Evolutionary conservation across 2,888 invertebrate species (phyloP).

Genomic region (Omphaloscelis lunosa): DNA sequence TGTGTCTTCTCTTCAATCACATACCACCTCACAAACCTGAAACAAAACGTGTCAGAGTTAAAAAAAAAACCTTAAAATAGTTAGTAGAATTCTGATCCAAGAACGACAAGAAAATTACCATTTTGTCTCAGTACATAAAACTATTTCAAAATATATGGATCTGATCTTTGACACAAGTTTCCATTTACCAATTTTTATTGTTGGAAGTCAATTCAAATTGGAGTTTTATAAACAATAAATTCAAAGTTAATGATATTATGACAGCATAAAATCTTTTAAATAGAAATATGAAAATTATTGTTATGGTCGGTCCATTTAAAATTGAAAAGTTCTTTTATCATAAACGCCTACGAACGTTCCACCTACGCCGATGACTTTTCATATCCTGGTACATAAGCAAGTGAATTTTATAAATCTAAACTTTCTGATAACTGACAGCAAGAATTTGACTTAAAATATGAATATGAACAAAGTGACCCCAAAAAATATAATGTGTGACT

Average conservation of each 20-base stretch:
- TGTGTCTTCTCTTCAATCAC: slow-evolving; percentile 16
- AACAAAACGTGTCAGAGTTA: slow-evolving; percentile 35
- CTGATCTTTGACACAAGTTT: slow-evolving; percentile 39
- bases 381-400: slow-evolving; percentile 14
- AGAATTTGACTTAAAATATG: background rate
- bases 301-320: slow-evolving; percentile 16
- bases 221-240: slow-evolving; percentile 50
- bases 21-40: slow-evolving; percentile 36
- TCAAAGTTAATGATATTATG: slow-evolving; percentile 50
- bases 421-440: background rate
- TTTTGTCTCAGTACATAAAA: slow-evolving; percentile 4
- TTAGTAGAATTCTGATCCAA: background rate
- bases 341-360: slow-evolving; percentile 34
- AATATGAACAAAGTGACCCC: background rate
- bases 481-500: background rate
- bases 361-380: slow-evolving; percentile 14
- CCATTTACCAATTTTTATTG: slow-evolving; percentile 38
- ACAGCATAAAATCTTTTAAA: slow-evolving; percentile 45
- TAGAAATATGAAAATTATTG: slow-evolving; percentile 39
- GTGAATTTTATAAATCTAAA: background rate
- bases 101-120: background rate
- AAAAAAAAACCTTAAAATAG: background rate
- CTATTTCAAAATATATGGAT: slow-evolving; percentile 14
- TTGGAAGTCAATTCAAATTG: slow-evolving; percentile 40
- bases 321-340: slow-evolving; percentile 42